Base-by-base conservation (phyloP, 2,797 vertebrate genomes). In the Syngnathus rostellatus region DNA sequence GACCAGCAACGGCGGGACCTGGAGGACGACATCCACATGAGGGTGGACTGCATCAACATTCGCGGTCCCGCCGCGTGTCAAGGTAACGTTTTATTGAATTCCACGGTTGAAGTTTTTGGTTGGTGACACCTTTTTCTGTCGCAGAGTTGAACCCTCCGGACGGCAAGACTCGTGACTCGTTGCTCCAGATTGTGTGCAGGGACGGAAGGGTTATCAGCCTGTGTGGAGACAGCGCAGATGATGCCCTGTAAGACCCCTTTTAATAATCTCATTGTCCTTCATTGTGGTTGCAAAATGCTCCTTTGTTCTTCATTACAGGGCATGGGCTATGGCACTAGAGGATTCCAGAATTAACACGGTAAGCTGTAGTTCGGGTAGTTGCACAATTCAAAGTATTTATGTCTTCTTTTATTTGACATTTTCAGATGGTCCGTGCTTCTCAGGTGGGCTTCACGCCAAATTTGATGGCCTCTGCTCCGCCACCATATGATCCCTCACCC, bases 21-120 rank as follows among this genome's bases (percentile, higher is more conserved):
- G 76, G 96, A 98, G 77, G 97, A 97, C 60, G 94, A 94, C 80
- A 92, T 97, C 72, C 94, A 97, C 86, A 94, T 98, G 94, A 88
- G 89, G 62, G 87, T 97, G 53, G 93, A 97, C 71, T 97, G 95
- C 85, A 95, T 96, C 69, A 94, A 95, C 83, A 91, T 99, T 71
- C 92, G 93, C 73, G 89, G 76, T 63, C 92, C 93, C 1, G 85
- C 81, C 0, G 92, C 94, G 16, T 98, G 96, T 79, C 90, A 90
- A 87, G 97, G 97, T 99, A 80, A 43, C n/a, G 23, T 58, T 58
- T 31, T 37, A 17, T 37, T 17, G 6, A 31, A 58, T 12, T 0
- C n/a, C 0, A 3, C 14, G 7, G 16, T 8, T 38, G 25, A 37
- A 1, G 31, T 38, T 8, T 62, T 62, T 62, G 12, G 21, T 45